A percentile compares a stretch with the other conserved stretches of the same genome.
Evolutionary conservation across 2,888 invertebrate species (phyloP).

Genomic region (Automeris io): DNA sequence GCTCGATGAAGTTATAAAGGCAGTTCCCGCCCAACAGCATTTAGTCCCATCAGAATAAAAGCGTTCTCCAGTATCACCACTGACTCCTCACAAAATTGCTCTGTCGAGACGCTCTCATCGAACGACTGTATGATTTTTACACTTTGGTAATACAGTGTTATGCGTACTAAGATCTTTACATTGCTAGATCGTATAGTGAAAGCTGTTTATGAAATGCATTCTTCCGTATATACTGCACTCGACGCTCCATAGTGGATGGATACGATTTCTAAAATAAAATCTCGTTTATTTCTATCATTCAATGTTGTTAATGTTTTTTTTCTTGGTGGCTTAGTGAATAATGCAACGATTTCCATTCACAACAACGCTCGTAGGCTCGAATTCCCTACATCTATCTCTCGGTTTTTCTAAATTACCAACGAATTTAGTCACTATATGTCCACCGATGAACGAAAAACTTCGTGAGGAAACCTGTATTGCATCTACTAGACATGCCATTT

Average conservation of each 20-base stretch:
- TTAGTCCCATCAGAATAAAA: no score
- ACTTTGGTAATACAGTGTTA: neutral
- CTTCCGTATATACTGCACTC: slow-evolving; percentile 17
- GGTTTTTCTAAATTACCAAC: neutral
- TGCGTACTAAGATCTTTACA: neutral
- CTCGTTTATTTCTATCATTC: neutral
- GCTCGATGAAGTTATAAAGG: no score
- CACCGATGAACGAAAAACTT: neutral
- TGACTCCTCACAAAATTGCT: no score
- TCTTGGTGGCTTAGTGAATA: neutral
- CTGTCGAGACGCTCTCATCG: no score
- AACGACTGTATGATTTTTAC: no score
- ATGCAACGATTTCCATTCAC: neutral
- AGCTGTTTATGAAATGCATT: slow-evolving; percentile 14
- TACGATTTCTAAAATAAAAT: neutral
- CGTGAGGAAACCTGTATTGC: neutral
- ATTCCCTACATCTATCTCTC: neutral
- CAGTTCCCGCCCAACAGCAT: no score
- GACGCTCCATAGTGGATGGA: neutral
- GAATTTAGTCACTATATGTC: neutral
- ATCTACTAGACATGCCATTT: neutral
- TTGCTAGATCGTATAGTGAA: slow-evolving; percentile 13
- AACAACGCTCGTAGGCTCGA: neutral
- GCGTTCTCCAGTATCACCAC: no score
- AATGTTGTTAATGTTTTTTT: neutral